A percentile compares a stretch with the other conserved stretches of the same genome.
phyloP scores from a whole-genome alignment of 2,113 vertebrate species.

The Bos indicus region DNA sequence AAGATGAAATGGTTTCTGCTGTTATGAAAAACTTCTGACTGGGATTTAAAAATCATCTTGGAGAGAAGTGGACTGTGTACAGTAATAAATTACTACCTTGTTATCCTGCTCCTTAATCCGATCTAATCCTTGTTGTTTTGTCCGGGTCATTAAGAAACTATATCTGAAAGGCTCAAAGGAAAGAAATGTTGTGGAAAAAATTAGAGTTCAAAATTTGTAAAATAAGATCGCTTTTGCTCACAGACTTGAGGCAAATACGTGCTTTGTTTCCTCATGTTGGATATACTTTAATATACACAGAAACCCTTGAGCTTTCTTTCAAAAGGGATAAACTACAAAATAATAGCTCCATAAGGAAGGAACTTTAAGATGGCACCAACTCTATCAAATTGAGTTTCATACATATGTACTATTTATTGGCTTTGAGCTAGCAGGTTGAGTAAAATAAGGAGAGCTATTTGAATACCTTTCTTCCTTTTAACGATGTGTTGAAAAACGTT shows the following conservation, averaged over 20 bases:
- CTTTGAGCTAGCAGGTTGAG: background rate
- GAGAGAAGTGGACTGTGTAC: background rate
- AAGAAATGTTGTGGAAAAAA: conserved; percentile 40
- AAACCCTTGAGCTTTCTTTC: conserved; percentile 29
- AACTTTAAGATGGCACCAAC: background rate
- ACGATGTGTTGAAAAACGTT: background rate
- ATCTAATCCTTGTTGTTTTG: conserved; percentile 55
- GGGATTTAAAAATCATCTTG: conserved; percentile 45
- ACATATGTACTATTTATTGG: conserved; percentile 17
- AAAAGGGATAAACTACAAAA: conserved; percentile 27
- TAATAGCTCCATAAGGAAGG: conserved; percentile 12
- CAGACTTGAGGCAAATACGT: background rate
- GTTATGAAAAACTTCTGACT: conserved; percentile 27
- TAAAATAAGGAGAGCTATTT: conserved; percentile 33
- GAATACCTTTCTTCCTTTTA: conserved; percentile 13
- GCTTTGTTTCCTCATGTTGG: conserved; percentile 20
- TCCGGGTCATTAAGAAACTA: conserved; percentile 35
- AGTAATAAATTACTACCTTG: conserved; percentile 50
- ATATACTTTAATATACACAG: background rate
- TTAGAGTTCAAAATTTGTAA: conserved; percentile 23
- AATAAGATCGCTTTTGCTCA: conserved; percentile 24
- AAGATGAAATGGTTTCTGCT: conserved; percentile 51
- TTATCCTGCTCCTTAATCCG: conserved; percentile 58
- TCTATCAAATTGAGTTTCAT: conserved; percentile 26
- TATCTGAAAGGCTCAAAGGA: conserved; percentile 8